A percentile compares a stretch with the other conserved stretches of the same genome.
Conservation (phyloP, 1,140 invertebrate genomes). For the Meloidogyne chitwoodi region DNA sequence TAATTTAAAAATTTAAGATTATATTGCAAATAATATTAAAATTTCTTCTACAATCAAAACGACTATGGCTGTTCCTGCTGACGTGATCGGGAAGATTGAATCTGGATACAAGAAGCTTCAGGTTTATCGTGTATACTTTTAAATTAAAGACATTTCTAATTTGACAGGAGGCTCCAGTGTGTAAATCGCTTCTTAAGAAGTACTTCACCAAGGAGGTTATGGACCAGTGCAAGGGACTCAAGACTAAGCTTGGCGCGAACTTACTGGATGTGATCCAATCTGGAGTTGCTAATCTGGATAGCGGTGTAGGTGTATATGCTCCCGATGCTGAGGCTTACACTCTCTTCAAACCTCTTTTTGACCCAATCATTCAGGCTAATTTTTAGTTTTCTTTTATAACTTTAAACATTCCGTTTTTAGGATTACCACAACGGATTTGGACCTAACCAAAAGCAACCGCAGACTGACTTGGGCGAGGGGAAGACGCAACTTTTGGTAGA, state of each 20-base stretch:
- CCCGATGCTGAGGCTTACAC: constrained; percentile 85
- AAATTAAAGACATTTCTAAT: not conserved
- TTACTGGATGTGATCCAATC: constrained; percentile 60
- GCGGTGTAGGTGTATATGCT: constrained; percentile 88
- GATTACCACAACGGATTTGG: constrained; percentile 82
- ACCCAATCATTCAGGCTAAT: constrained; percentile 69
- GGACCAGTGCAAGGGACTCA: constrained; percentile 56
- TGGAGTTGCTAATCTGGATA: constrained; percentile 69
- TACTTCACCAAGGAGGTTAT: constrained; percentile 60
- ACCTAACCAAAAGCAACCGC: constrained; percentile 76
- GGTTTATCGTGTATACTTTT: not conserved
- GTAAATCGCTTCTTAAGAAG: constrained; percentile 61
- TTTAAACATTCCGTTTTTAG: constrained; percentile 84
- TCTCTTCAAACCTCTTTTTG: constrained; percentile 82
- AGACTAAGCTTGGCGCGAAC: constrained; percentile 58
- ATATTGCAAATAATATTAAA: not conserved
- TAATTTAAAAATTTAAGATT: too few species aligned
- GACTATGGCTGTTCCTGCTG: constrained; percentile 42
- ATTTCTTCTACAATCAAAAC: constrained; percentile 61
- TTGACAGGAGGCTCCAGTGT: constrained; percentile 52
- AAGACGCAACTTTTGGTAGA: constrained; percentile 72
- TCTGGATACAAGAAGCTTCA: constrained; percentile 68
- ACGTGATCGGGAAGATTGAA: constrained; percentile 72
- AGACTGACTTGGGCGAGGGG: constrained; percentile 80
- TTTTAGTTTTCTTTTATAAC: constrained; percentile 65